These are phyloP conservation scores for Neoascia interrupta DNA, from an alignment of 2,888 invertebrate genomes.

Conservation along the genomic window DNA sequence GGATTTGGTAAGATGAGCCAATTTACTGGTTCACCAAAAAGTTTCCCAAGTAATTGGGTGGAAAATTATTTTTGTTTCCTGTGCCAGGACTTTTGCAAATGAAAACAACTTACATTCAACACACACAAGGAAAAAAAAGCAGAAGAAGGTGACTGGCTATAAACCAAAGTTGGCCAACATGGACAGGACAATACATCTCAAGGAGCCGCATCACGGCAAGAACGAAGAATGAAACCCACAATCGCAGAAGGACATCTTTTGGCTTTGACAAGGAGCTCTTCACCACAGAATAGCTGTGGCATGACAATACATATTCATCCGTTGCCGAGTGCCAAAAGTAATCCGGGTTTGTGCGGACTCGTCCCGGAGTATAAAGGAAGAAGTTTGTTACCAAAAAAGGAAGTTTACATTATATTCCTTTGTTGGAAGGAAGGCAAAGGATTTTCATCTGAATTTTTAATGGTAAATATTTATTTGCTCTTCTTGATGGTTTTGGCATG, in stretches of 20 bases:
- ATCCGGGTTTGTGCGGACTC: constrained; percentile 49
- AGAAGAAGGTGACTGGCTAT: constrained; percentile 52
- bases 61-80: constrained; percentile 64
- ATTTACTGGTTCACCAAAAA: constrained; percentile 26
- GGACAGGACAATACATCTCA: constrained; percentile 58
- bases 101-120: constrained; percentile 29
- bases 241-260: constrained; percentile 36
- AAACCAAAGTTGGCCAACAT: constrained; percentile 41
- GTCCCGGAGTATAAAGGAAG: constrained; percentile 17
- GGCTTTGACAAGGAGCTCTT: constrained; percentile 61
- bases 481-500: constrained; percentile 3
- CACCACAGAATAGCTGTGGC: constrained; percentile 51
- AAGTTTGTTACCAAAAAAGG: constrained; percentile 33
- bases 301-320: constrained; percentile 58
- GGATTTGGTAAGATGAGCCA: constrained; percentile 40
- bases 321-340: constrained; percentile 46
- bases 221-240: constrained; percentile 13
- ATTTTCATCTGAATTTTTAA: constrained; percentile 66
- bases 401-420: constrained; percentile 59
- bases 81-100: constrained; percentile 45
- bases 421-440: constrained; percentile 60
- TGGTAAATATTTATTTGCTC: constrained; percentile 65
- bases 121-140: too few relatives aligned
- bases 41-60: constrained; percentile 59
- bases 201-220: background rate